Evolutionary conservation across 2,797 vertebrate genomes (phyloP).

Genomic region (Protonibea diacanthus): DNA sequence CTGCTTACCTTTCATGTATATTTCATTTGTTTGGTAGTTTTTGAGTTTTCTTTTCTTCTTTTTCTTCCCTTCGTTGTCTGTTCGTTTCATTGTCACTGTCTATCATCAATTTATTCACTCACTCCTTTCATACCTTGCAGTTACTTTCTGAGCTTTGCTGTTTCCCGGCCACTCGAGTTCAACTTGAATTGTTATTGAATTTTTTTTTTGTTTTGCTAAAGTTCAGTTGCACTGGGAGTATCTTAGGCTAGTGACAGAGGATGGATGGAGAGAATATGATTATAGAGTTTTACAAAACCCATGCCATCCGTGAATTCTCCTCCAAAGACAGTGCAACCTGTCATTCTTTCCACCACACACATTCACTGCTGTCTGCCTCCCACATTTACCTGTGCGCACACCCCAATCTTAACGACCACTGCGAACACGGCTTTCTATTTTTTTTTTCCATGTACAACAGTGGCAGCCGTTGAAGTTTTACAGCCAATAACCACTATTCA

Average conservation of each 20-base stretch:
- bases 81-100: conserved; percentile 12
- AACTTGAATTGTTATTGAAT: conserved; percentile 30
- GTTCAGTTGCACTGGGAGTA: background rate
- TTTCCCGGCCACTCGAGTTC: conserved; percentile 15
- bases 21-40: conserved; percentile 43
- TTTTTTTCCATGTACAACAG: conserved; percentile 22
- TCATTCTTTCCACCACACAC: conserved; percentile 17
- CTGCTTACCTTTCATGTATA: conserved; percentile 63
- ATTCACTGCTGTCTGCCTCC: background rate
- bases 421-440: conserved; percentile 11
- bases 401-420: background rate
- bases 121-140: conserved; percentile 7
- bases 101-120: conserved; percentile 1
- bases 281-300: conserved; percentile 25
- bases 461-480: conserved; percentile 49
- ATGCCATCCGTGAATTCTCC: conserved; percentile 17
- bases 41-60: background rate
- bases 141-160: conserved; percentile 14
- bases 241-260: conserved; percentile 14
- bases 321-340: conserved; percentile 4
- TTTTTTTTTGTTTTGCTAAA: conserved; percentile 36
- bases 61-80: background rate
- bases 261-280: conserved; percentile 27
- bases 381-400: background rate
- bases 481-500: conserved; percentile 53